Base-by-base conservation (phyloP, 2,797 vertebrate species). In the Spinibarbus caldwelli region DNA sequence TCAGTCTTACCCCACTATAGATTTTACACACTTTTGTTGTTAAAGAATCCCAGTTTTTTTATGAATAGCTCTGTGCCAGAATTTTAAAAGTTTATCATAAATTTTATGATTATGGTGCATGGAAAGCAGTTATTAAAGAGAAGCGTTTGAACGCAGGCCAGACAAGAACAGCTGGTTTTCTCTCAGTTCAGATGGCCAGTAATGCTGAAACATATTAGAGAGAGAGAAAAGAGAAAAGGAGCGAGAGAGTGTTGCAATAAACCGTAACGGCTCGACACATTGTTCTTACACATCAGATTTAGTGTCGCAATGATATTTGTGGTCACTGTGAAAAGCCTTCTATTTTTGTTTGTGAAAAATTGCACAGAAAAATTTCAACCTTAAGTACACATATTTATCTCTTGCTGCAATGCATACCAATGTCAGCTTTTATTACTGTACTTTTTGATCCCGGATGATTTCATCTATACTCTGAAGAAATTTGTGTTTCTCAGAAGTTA, bases 121-220 rank as follows among this genome's bases (percentile, higher is more conserved):
- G 87, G 90, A 90, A 91, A 91, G 90, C 57, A 19, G 84, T 90
- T 92, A 88, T 89, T 90, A 84, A 79, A 88, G 87, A 91, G 67
- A 83, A 52, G 34, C 81, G 86, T 91, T 89, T 92, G 91, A 94
- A 89, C 84, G 52, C 86, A 64, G 47, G 89, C 91, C 91, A 92
- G 89, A 54, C 10, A 5, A 17, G 82, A 90, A 87, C 93, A 94
- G 92, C 91, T 93, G 90, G 76, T 91, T 93, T 90, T 90, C 57
- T 89, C 85, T 23, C 75, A 79, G 88, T 71, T 92, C 87, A 88
- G 84, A 91, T 88, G 84, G 87, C 87, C 83, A 87, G n/a, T 78
- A 86, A 43, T 83, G 82, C 88, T 88, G 59, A 70, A 85, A 87
- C 59, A 78, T 62, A 85, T 85, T 49, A 80, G 43, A 73, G 78